Percentiles rank a stretch among this genome's conserved stretches.
Conservation (phyloP, 2,888 invertebrate species). For the Odontocerum albicorne region DNA sequence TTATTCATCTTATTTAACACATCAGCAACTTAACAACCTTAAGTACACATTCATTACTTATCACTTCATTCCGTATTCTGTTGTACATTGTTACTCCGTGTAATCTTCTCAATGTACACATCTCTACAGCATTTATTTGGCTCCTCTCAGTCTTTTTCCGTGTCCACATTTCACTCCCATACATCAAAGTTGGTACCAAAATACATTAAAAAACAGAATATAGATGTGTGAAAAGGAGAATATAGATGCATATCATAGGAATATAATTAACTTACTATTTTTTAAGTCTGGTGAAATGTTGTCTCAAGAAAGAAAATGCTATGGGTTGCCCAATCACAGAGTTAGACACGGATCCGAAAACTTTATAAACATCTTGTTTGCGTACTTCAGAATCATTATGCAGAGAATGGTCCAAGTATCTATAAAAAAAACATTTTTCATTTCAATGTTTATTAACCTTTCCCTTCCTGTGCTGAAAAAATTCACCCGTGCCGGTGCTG, state of each 20-base stretch:
- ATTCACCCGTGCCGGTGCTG: too few relatives aligned
- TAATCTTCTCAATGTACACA: too few relatives aligned
- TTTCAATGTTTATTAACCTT: background rate
- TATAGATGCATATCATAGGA: too few relatives aligned
- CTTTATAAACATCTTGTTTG: slow-evolving; percentile 78
- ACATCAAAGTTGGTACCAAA: too few relatives aligned
- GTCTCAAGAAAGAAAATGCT: slow-evolving; percentile 75
- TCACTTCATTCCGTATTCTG: too few relatives aligned
- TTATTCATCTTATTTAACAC: background rate
- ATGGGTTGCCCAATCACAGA: slow-evolving; percentile 81
- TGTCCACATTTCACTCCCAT: too few relatives aligned
- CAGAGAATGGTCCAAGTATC: slow-evolving; percentile 74
- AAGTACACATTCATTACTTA: too few relatives aligned
- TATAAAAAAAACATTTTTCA: slow-evolving; percentile 39
- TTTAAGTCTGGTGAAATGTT: slow-evolving; percentile 72
- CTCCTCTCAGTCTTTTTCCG: too few relatives aligned
- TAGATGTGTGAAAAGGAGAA: slow-evolving; percentile 39
- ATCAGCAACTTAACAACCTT: slow-evolving; percentile 33
- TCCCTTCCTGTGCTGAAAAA: too few relatives aligned
- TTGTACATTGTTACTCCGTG: too few relatives aligned
- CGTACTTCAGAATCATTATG: slow-evolving; percentile 75
- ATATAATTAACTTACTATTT: slow-evolving; percentile 72
- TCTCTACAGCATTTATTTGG: too few relatives aligned
- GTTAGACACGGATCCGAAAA: slow-evolving; percentile 74
- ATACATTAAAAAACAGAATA: too few relatives aligned